Percentiles rank a stretch among this genome's conserved stretches.
phyloP scores from a whole-genome alignment of 2,113 vertebrate species.

The Archilochus colubris region DNA sequence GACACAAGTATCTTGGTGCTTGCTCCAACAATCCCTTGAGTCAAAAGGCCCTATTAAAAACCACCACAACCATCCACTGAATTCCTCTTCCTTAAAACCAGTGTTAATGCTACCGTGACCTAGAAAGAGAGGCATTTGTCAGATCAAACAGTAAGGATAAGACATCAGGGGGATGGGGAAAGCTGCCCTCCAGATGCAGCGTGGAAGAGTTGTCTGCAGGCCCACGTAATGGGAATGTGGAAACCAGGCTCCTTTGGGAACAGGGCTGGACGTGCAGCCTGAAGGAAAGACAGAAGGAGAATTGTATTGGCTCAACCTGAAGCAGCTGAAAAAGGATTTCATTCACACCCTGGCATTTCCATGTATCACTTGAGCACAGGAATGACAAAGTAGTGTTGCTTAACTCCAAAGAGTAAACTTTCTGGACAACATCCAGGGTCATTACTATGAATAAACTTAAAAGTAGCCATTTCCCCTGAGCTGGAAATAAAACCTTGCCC shows the following conservation, averaged over 20 bases:
- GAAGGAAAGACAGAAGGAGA: neutral
- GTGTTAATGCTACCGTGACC: neutral
- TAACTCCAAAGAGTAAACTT: neutral
- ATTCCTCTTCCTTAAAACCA: neutral
- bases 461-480: neutral
- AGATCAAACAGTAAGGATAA: neutral
- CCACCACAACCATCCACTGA: neutral
- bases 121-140: neutral
- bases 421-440: neutral
- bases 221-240: neutral
- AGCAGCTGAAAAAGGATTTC: slow-evolving; percentile 35
- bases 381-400: neutral
- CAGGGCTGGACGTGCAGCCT: neutral
- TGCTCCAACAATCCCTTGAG: neutral
- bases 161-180: neutral
- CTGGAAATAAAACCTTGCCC: fast-evolving
- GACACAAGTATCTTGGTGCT: neutral
- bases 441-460: neutral
- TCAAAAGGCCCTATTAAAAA: neutral
- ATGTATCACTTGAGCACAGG: neutral
- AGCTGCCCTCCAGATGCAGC: neutral
- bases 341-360: slow-evolving; percentile 21
- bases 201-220: neutral
- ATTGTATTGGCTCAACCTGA: neutral
- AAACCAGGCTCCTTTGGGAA: neutral